Percentiles rank a stretch among this genome's conserved stretches.
Evolutionary conservation across 2,888 invertebrate species (phyloP).

Genomic region (Mesochorus sp.): DNA sequence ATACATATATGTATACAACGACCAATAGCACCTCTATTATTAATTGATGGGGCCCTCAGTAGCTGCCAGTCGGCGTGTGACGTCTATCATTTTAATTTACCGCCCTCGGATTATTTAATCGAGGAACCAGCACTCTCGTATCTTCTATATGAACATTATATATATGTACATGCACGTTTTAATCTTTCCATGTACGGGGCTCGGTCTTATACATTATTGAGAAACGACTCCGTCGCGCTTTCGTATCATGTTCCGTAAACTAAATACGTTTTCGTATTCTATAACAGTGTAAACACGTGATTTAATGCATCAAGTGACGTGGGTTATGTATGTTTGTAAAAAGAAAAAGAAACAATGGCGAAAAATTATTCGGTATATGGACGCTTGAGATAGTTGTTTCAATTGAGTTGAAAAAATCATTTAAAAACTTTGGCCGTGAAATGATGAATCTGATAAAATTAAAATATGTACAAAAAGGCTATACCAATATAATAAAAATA

Average conservation of each 20-base stretch:
- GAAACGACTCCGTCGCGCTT: too few relatives aligned
- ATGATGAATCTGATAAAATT: neutral
- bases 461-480: neutral
- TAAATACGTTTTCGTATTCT: neutral
- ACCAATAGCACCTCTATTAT: constrained; percentile 60
- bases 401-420: too few relatives aligned
- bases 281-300: neutral
- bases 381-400: too few relatives aligned
- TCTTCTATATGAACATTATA: too few relatives aligned
- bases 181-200: constrained; percentile 18
- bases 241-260: too few relatives aligned
- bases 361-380: too few relatives aligned
- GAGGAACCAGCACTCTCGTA: constrained; percentile 50
- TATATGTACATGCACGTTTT: constrained; percentile 1
- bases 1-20: neutral
- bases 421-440: too few relatives aligned
- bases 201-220: constrained; percentile 34
- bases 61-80: constrained; percentile 71
- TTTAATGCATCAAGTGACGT: too few relatives aligned
- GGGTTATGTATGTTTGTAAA: too few relatives aligned
- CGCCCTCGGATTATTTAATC: constrained; percentile 75
- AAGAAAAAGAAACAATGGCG: too few relatives aligned
- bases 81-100: constrained; percentile 80
- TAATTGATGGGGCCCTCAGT: constrained; percentile 80
- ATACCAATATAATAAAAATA: neutral